These are phyloP conservation scores for Tachyglossus aculeatus DNA, from an alignment of 2,797 vertebrate species.

Conservation along the genomic window DNA sequence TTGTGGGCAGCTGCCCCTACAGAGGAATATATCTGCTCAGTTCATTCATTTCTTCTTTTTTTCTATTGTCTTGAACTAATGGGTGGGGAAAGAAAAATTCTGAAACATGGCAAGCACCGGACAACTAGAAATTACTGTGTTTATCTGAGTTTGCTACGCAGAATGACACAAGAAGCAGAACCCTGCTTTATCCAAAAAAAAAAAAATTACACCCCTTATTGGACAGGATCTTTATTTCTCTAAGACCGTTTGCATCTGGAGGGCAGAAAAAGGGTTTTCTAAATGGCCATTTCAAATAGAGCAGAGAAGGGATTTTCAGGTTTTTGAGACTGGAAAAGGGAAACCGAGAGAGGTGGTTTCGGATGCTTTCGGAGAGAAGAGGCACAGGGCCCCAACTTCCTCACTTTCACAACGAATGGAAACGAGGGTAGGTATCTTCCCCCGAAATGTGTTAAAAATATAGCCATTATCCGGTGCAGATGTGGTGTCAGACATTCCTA, in stretches of 20 bases:
- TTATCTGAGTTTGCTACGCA: conserved; percentile 50
- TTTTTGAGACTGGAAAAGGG: too few relatives aligned
- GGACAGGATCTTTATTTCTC: conserved; percentile 16
- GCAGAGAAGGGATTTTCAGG: neutral
- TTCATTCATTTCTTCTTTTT: conserved; percentile 58
- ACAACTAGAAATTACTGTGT: conserved; percentile 48
- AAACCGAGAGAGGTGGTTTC: too few relatives aligned
- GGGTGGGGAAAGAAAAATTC: conserved; percentile 51
- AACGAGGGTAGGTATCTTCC: conserved; percentile 60
- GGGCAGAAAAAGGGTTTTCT: conserved; percentile 30
- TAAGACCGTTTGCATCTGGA: neutral
- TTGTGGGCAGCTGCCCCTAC: conserved; percentile 64
- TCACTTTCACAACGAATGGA: conserved; percentile 56
- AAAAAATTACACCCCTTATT: conserved; percentile 2
- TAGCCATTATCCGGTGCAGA: conserved; percentile 66
- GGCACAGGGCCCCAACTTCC: neutral
- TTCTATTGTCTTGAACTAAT: conserved; percentile 32
- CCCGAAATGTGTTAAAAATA: conserved; percentile 64
- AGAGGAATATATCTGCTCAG: conserved; percentile 56
- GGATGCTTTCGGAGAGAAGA: conserved; percentile 13
- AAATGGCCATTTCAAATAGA: conserved; percentile 47
- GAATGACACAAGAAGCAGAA: conserved; percentile 42
- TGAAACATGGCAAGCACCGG: conserved; percentile 33
- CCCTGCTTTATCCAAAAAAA: conserved; percentile 42
- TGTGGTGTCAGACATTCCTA: conserved; percentile 64